These are phyloP conservation scores for Dicerorhinus sumatrensis DNA, from an alignment of 2,113 vertebrate genomes.

Conservation along the genomic window DNA sequence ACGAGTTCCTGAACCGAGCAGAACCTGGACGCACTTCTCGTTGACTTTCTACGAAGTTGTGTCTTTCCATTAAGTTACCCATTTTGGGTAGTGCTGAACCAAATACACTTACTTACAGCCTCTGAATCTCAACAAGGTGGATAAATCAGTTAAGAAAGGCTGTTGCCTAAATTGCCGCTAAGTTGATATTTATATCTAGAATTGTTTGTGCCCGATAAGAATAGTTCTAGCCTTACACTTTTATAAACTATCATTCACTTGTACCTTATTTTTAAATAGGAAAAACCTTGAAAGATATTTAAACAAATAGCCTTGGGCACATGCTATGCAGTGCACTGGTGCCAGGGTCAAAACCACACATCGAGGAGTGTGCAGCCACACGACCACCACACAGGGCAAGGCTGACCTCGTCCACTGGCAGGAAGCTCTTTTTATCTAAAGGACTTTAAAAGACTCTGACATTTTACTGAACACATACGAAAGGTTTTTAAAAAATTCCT, in stretches of 20 bases:
- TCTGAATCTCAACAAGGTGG: not conserved
- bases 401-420: not conserved
- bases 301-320: not conserved
- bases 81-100: not conserved
- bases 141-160: not conserved
- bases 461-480: not conserved
- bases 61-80: not conserved
- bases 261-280: slow-evolving; percentile 14
- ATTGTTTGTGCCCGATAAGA: not conserved
- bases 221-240: slow-evolving; percentile 13
- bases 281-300: not conserved
- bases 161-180: not conserved
- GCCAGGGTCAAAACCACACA: not conserved
- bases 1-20: not conserved
- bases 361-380: not conserved
- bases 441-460: not conserved
- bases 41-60: not conserved
- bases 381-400: not conserved
- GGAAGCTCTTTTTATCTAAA: not conserved
- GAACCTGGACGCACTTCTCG: not conserved
- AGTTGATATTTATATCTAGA: not conserved
- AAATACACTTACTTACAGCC: slow-evolving; percentile 16
- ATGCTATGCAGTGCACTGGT: not conserved
- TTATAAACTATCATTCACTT: not conserved
- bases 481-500: not conserved